phyloP scores from a whole-genome alignment of 2,113 vertebrate genomes.

The Oryzias woworae region DNA sequence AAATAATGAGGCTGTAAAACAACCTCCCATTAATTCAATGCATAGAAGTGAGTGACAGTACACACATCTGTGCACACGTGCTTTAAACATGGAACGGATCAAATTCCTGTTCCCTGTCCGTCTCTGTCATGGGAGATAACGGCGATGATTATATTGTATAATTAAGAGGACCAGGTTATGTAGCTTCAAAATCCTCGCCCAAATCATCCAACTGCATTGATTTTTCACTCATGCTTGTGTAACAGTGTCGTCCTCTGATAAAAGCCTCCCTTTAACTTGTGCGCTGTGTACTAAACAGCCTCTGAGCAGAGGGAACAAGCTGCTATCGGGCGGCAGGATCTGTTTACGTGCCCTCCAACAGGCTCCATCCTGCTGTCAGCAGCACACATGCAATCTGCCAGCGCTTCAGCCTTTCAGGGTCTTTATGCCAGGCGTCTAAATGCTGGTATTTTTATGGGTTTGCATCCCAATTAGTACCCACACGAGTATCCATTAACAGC shows the following conservation, averaged over 20 bases:
- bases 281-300: constrained; percentile 12
- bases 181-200: constrained; percentile 33
- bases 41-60: too few relatives aligned
- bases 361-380: constrained; percentile 33
- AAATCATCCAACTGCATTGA: constrained; percentile 41
- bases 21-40: too few relatives aligned
- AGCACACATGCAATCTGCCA: neutral
- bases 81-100: too few relatives aligned
- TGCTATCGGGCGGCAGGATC: constrained; percentile 25
- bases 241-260: constrained; percentile 55
- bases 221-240: constrained; percentile 55
- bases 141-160: neutral
- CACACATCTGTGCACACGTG: too few relatives aligned
- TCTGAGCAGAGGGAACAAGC: constrained; percentile 38
- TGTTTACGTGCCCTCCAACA: constrained; percentile 41
- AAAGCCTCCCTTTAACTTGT: constrained; percentile 32
- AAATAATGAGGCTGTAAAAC: too few relatives aligned
- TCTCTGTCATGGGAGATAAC: too few relatives aligned
- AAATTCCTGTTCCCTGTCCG: too few relatives aligned
- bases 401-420: constrained; percentile 1
- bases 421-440: neutral
- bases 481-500: constrained; percentile 17
- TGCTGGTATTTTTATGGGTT: constrained; percentile 20
- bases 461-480: constrained; percentile 26
- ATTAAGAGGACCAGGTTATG: constrained; percentile 18